Evolutionary conservation across 2,888 invertebrate species (phyloP).

Genomic region (Chloroclysta siterata): DNA sequence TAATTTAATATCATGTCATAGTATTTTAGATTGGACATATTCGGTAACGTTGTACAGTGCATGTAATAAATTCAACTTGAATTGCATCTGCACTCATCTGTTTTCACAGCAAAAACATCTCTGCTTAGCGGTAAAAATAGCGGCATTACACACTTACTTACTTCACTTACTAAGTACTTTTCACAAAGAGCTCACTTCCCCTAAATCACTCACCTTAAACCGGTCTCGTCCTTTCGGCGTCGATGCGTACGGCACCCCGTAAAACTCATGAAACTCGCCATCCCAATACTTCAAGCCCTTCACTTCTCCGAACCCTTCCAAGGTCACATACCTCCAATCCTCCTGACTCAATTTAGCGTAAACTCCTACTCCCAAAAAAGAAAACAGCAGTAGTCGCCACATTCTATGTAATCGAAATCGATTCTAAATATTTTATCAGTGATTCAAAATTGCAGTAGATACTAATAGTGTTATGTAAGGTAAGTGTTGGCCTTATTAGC

Average conservation of each 20-base stretch:
- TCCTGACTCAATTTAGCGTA: conserved; percentile 40
- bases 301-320: conserved; percentile 63
- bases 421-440: conserved; percentile 36
- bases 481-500: conserved; percentile 39
- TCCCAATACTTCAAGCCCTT: conserved; percentile 72
- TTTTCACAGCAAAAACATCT: too few relatives aligned
- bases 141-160: too few relatives aligned
- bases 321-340: conserved; percentile 52
- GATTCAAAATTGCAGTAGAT: neutral
- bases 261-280: conserved; percentile 75
- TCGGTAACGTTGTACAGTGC: too few relatives aligned
- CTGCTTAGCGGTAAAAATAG: too few relatives aligned
- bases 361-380: conserved; percentile 39
- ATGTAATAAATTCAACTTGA: too few relatives aligned
- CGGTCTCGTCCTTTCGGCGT: conserved; percentile 66
- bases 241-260: conserved; percentile 71
- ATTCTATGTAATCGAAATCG: conserved; percentile 46
- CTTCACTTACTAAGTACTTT: too few relatives aligned
- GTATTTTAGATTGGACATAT: too few relatives aligned
- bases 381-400: conserved; percentile 52
- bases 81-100: too few relatives aligned
- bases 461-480: conserved; percentile 39
- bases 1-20: too few relatives aligned
- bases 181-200: too few relatives aligned
- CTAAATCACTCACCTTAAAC: conserved; percentile 61